Base-by-base conservation (phyloP, 2,113 vertebrate species). In the Chloebia gouldiae region DNA sequence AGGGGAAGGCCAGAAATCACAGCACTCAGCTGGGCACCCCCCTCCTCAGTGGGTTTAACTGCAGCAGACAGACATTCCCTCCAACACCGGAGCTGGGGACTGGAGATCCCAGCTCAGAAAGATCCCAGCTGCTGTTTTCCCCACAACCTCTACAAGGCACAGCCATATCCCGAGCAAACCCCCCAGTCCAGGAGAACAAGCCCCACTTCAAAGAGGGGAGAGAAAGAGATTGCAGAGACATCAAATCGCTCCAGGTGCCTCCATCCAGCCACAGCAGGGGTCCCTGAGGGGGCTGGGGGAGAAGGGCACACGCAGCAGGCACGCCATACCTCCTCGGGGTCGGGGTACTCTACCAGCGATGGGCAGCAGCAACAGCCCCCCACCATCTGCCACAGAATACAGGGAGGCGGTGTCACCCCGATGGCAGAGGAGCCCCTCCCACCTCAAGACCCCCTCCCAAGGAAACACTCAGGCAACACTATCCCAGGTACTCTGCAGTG, bases 331-430 rank as follows among this genome's bases (percentile, higher is more conserved):
- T 97, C 96, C 94, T 97, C 88, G 7, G 94, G 93, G 76, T 40
- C 81, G 1, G 96, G 92, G 90, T 89, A 97, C 87, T 97, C 95
- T 93, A 96, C 93, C 95, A 97, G 93, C 96, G 84, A 90, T 90
- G 96, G 96, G 96, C 96, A 97, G 93, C 97, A 97, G 96, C 97
- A 97, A 75, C 96, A 97, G 95, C 97, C 96, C 96, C 95, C 95
- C 94, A 96, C 96, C 93, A 96, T 97, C 97, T 97, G 96, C 95
- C 94, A 97, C 72, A 93, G 97, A 96, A 97, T 78, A 96, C 81
- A 97, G 95, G 96, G 95, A 97, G 82, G 94, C 0, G 37, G 79
- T 5, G 86, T 96, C 96, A 96, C 90, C 75, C 82, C 35, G 0
- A 76, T 0, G 12, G 89, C 8, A 1, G 63, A 88, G 50, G 47